These are phyloP conservation scores for Melanerpes aurifrons DNA, from an alignment of 2,113 vertebrate genomes.

Conservation along the genomic window DNA sequence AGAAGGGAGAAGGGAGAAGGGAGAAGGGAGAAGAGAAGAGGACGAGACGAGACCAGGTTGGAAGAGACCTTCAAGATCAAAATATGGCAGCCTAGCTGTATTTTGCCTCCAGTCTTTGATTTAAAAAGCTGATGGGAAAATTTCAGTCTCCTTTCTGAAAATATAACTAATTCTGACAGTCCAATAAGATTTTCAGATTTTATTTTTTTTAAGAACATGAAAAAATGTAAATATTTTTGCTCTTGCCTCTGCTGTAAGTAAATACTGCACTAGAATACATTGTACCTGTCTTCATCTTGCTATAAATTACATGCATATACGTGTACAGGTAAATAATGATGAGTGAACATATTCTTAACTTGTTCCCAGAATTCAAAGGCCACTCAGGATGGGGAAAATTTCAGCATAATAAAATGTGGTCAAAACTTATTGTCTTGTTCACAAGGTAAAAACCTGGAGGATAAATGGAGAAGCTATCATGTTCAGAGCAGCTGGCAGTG, in stretches of 20 bases:
- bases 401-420: background rate
- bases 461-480: background rate
- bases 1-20: no score
- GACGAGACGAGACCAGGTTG: no score
- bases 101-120: background rate
- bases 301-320: background rate
- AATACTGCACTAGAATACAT: background rate
- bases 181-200: slow-evolving; percentile 15
- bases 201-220: background rate
- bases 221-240: background rate
- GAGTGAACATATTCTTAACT: background rate
- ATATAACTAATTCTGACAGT: slow-evolving; percentile 24
- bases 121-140: background rate
- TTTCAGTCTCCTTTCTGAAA: background rate
- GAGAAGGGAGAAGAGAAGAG: no score
- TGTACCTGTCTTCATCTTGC: background rate
- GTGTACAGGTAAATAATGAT: background rate
- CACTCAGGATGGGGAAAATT: background rate
- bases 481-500: background rate
- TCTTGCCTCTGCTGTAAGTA: background rate
- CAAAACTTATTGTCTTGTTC: background rate
- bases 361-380: background rate
- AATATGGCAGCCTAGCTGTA: background rate
- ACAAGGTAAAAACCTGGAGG: background rate
- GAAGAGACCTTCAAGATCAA: background rate